These are phyloP conservation scores for Scaptomyza reducta DNA, from an alignment of 2,888 invertebrate species.

Conservation along the genomic window DNA sequence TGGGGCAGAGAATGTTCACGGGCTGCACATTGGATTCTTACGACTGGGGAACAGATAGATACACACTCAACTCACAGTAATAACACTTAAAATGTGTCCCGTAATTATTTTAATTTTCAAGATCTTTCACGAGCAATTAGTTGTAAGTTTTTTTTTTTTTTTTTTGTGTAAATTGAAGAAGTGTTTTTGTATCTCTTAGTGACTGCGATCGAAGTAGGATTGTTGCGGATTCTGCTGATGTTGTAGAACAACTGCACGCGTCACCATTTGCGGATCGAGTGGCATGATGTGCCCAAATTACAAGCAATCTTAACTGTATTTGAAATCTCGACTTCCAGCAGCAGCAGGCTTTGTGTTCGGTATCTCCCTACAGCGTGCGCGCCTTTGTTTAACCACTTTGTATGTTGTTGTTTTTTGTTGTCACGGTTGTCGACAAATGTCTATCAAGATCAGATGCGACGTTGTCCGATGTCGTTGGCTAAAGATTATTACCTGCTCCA, in stretches of 20 bases:
- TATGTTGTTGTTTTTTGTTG: conserved; percentile 10
- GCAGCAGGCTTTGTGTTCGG: background rate
- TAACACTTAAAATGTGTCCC: conserved; percentile 29
- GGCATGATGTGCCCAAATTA: conserved; percentile 58
- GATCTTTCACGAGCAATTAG: conserved; percentile 57
- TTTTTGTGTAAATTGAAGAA: background rate
- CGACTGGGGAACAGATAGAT: conserved; percentile 28
- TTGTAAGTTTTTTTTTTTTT: background rate
- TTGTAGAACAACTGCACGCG: conserved; percentile 62
- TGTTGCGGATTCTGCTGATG: conserved; percentile 14
- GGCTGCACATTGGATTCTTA: conserved; percentile 46
- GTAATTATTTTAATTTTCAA: conserved; percentile 62
- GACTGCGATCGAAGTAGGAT: conserved; percentile 21
- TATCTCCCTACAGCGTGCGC: conserved; percentile 8
- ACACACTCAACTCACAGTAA: conserved; percentile 8
- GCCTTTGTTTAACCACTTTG: background rate
- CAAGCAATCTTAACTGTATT: conserved; percentile 68
- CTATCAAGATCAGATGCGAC: conserved; percentile 30
- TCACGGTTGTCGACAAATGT: conserved; percentile 23
- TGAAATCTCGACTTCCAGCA: background rate
- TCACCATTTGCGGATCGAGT: conserved; percentile 63
- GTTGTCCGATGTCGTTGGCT: conserved; percentile 11
- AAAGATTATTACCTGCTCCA: conserved; percentile 55
- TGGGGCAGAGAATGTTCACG: conserved; percentile 9
- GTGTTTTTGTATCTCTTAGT: conserved; percentile 6